Evolutionary conservation across 2,113 vertebrate species (phyloP).

Genomic region (Tringa solitaria): DNA sequence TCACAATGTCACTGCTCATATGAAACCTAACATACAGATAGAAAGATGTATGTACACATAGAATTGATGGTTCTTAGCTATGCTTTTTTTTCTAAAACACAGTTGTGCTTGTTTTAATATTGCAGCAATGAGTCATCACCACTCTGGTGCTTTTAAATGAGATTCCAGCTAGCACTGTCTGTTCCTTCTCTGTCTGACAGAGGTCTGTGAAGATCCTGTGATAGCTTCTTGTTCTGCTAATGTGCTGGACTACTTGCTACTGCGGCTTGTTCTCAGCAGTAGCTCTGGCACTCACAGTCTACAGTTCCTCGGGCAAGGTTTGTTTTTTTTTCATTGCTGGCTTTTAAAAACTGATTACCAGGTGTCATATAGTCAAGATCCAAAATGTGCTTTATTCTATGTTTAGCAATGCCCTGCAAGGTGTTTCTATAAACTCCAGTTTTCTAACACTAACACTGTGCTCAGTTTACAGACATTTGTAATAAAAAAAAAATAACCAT

Average conservation of each 20-base stretch:
- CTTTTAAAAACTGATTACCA: background rate
- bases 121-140: background rate
- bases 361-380: background rate
- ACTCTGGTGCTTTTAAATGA: background rate
- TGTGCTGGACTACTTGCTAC: background rate
- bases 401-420: background rate
- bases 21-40: background rate
- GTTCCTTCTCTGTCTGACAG: background rate
- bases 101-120: background rate
- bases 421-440: background rate
- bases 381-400: background rate
- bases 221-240: background rate
- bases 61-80: background rate
- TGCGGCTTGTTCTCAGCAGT: background rate
- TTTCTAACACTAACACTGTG: background rate
- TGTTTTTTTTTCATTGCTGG: background rate
- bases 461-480: background rate
- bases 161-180: background rate
- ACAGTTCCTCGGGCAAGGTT: background rate
- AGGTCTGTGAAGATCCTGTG: background rate
- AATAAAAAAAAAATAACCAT: background rate
- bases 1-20: background rate
- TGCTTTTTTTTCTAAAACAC: background rate
- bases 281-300: background rate
- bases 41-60: background rate